phyloP scores from a whole-genome alignment of 2,888 invertebrate genomes.

The Temnothorax ravouxi region DNA sequence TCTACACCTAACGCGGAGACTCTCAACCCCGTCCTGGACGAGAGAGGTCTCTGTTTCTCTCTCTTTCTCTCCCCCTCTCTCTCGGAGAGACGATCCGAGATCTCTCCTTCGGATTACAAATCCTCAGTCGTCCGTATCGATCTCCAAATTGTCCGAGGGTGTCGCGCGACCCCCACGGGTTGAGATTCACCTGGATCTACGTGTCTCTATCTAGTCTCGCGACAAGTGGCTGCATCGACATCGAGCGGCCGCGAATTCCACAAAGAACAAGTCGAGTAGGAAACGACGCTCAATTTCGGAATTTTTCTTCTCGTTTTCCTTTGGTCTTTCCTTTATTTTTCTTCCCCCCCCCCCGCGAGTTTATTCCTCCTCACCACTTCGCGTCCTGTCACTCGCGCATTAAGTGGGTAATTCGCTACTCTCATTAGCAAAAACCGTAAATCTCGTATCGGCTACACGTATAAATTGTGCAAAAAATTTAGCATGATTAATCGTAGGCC shows the following conservation, averaged over 20 bases:
- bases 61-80: not conserved
- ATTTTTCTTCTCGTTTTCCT: not conserved
- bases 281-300: not conserved
- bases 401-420: slow-evolving; percentile 48
- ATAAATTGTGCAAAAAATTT: slow-evolving; percentile 81
- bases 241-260: slow-evolving; percentile 13
- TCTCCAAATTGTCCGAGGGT: not conserved
- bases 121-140: slow-evolving; percentile 8
- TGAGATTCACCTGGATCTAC: slow-evolving; percentile 57
- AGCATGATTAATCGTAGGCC: slow-evolving; percentile 76
- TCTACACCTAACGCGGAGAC: slow-evolving; percentile 54
- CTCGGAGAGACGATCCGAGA: slow-evolving; percentile 8
- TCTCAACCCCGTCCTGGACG: slow-evolving; percentile 57
- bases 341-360: not conserved
- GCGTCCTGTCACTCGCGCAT: slow-evolving; percentile 31
- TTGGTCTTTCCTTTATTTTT: not conserved
- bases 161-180: slow-evolving; percentile 36
- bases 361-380: not conserved
- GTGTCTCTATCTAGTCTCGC: slow-evolving; percentile 29
- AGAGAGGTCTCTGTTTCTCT: not conserved
- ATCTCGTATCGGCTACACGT: slow-evolving; percentile 74
- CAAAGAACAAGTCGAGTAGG: not conserved
- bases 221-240: slow-evolving; percentile 6
- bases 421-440: slow-evolving; percentile 72
- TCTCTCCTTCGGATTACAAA: not conserved